phyloP scores from a whole-genome alignment of 2,888 invertebrate genomes.

The Agrypnus murinus region DNA sequence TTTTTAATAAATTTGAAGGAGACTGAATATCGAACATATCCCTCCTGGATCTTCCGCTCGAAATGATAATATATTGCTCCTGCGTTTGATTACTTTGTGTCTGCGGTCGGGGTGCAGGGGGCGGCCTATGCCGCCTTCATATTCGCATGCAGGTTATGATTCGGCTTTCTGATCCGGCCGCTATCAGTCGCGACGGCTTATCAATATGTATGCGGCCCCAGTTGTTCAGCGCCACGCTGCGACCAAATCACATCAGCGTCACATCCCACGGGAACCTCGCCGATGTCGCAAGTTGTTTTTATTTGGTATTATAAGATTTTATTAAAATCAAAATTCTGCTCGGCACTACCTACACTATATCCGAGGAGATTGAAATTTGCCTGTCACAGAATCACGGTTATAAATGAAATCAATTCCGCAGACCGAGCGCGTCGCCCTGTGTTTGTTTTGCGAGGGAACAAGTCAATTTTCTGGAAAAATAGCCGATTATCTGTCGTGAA shows the following conservation, averaged over 20 bases:
- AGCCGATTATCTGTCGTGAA: conserved; percentile 64
- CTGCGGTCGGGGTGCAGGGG: conserved; percentile 32
- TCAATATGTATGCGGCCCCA: conserved; percentile 62
- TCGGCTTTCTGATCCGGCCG: conserved; percentile 53
- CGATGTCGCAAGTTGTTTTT: conserved; percentile 56
- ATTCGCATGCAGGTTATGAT: conserved; percentile 59
- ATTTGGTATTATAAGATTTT: conserved; percentile 57
- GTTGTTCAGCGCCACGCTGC: conserved; percentile 53
- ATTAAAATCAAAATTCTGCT: conserved; percentile 58
- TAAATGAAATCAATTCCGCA: conserved; percentile 67
- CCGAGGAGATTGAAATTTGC: conserved; percentile 63
- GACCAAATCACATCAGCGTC: conserved; percentile 58
- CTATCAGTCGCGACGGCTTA: conserved; percentile 60
- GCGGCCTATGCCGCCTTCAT: conserved; percentile 37
- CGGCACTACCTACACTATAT: conserved; percentile 41
- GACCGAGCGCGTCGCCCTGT: conserved; percentile 59
- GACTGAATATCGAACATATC: conserved; percentile 49
- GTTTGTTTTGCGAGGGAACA: conserved; percentile 64
- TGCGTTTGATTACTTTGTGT: conserved; percentile 54
- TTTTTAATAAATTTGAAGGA: conserved; percentile 53
- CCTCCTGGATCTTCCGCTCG: conserved; percentile 45
- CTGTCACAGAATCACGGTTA: conserved; percentile 62
- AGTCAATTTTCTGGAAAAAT: conserved; percentile 66
- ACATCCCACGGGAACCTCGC: conserved; percentile 51
- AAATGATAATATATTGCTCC: conserved; percentile 54